Conservation (phyloP, 2,113 vertebrate species). For the Clarias batrachus region DNA sequence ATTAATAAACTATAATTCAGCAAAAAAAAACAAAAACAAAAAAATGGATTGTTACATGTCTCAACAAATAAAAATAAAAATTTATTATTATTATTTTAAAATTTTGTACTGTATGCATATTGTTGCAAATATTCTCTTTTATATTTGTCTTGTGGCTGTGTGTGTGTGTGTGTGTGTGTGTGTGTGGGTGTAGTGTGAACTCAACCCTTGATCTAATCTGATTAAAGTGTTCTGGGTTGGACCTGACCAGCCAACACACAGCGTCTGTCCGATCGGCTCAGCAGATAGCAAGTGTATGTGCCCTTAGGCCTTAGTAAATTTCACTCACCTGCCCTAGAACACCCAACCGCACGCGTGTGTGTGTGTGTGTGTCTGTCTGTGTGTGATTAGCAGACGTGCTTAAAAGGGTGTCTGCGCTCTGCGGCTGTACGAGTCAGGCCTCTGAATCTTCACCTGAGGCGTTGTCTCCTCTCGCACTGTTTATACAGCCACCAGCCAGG, state of each 20-base stretch:
- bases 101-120: not conserved
- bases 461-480: slow-evolving; percentile 32
- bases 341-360: not conserved
- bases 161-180: not conserved
- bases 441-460: slow-evolving; percentile 45
- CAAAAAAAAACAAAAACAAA: not conserved
- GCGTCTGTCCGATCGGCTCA: slow-evolving; percentile 18
- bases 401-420: slow-evolving; percentile 39
- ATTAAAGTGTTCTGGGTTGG: slow-evolving; percentile 11
- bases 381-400: slow-evolving; percentile 41
- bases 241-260: not conserved
- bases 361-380: slow-evolving; percentile 26
- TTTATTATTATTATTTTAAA: too few relatives aligned
- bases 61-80: not conserved
- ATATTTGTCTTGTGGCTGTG: not conserved
- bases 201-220: not conserved
- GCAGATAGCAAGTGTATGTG: slow-evolving; percentile 20
- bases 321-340: slow-evolving; percentile 34
- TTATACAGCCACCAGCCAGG: slow-evolving; percentile 43
- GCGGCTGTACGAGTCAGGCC: slow-evolving; percentile 25
- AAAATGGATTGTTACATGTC: not conserved
- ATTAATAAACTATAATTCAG: not conserved
- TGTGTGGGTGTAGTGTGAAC: not conserved
- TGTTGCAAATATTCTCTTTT: not conserved
- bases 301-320: slow-evolving; percentile 29